Evolutionary conservation across 2,113 vertebrate genomes (phyloP).

Genomic region (Clarias batrachus): DNA sequence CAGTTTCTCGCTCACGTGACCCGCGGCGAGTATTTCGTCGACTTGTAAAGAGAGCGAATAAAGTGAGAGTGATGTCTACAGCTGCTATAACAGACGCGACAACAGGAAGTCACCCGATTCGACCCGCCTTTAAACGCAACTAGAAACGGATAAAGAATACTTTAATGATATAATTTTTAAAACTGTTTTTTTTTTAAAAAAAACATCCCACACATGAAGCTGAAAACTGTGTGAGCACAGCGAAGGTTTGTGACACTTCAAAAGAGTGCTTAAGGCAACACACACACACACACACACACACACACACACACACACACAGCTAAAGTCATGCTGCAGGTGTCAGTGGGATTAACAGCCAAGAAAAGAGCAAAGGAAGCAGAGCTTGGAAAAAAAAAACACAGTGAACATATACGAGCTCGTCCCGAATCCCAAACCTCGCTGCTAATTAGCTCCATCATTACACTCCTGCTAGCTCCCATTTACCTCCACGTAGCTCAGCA

Average conservation of each 20-base stretch:
- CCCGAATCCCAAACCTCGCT: background rate
- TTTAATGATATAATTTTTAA: background rate
- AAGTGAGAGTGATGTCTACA: too few species aligned
- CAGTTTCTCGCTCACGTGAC: too few species aligned
- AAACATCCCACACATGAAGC: background rate
- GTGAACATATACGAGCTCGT: background rate
- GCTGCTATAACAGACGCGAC: too few species aligned
- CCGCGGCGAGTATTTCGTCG: too few species aligned
- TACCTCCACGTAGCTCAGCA: background rate
- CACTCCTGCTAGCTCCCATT: conserved; percentile 3
- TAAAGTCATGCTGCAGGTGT: background rate
- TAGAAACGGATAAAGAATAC: background rate
- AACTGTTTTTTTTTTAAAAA: background rate
- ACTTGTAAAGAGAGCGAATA: too few species aligned
- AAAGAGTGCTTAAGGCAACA: background rate
- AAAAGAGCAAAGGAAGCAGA: background rate
- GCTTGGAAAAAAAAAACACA: background rate
- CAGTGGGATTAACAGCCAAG: conserved; percentile 4
- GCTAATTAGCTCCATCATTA: conserved; percentile 29
- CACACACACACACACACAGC: background rate
- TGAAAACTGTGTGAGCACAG: background rate
- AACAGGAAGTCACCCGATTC: too few species aligned
- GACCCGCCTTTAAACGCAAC: background rate
- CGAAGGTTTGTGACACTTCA: background rate
- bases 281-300: background rate